Evolutionary conservation across 2,888 invertebrate genomes (phyloP), one percentile per base, ranked within the genome.

Genomic region (Agrilus cyanescens): DNA sequence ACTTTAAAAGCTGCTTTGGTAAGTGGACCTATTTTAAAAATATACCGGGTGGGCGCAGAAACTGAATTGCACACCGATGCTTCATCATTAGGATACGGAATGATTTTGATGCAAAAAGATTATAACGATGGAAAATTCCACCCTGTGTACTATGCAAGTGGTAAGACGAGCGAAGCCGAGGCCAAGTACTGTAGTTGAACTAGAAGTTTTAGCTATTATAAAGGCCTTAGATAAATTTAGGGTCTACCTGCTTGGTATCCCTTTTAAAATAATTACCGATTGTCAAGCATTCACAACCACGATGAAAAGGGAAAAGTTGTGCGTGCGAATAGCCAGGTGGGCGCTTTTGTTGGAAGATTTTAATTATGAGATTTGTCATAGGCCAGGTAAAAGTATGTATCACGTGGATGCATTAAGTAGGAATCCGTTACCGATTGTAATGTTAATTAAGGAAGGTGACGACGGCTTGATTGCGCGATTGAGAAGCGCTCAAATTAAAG

Each of bases 1-100:
- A 32, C 16, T 18, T 32, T 52, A 13, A 52, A 55, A 29, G 25
- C 44, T 34, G 34, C 41, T 12, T 31, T 55, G 10, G 30, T 41
- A 6, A 31, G 14, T 13, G 31, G 47, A 41, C 51, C 50, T 29
- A 50, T 48, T 18, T 14, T 41, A 12, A 15, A 41, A 6, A 41
- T 41, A 25, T 41, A 20, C 36, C 15, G 18, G 6, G 46, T 37
- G 34, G 44, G 43, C 10, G 20, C 12, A 14, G 47, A 51, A 15
- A 50, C 38, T 12, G 47, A 10, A 14, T n/a, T n/a, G n/a, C n/a
- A n/a, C n/a, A n/a, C n/a, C n/a, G n/a, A n/a, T n/a, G n/a, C n/a
- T n/a, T n/a, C n/a, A n/a, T n/a, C n/a, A n/a, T n/a, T n/a, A n/a
- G n/a, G n/a, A n/a, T n/a, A n/a, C n/a, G n/a, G n/a, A n/a, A n/a